Conservation (phyloP, 2,797 vertebrate genomes). For the Smutsia temminckii region DNA sequence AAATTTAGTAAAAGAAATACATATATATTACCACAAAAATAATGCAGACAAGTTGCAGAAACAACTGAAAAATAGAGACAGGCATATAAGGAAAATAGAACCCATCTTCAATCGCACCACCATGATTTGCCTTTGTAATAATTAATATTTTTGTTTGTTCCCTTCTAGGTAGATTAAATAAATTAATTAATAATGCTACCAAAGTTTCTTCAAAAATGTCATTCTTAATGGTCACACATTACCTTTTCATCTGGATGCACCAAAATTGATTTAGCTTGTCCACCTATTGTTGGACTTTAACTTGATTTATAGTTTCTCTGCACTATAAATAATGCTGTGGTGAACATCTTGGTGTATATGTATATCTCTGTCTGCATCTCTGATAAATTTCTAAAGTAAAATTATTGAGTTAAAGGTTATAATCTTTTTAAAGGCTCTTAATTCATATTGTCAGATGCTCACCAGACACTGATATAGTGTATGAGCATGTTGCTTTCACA, state of each 20-base stretch:
- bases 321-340: slow-evolving; percentile 64
- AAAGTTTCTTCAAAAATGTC: slow-evolving; percentile 50
- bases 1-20: not conserved
- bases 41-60: not conserved
- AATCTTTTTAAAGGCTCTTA: slow-evolving; percentile 65
- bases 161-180: slow-evolving; percentile 16
- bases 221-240: slow-evolving; percentile 40
- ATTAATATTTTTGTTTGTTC: not conserved
- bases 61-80: not conserved
- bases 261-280: slow-evolving; percentile 49
- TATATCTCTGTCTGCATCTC: slow-evolving; percentile 33
- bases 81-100: not conserved
- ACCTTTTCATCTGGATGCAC: slow-evolving; percentile 16
- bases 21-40: not conserved
- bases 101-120: not conserved
- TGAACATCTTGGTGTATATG: slow-evolving; percentile 60
- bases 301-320: slow-evolving; percentile 46
- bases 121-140: not conserved
- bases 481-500: not conserved
- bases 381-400: slow-evolving; percentile 68
- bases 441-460: slow-evolving; percentile 51
- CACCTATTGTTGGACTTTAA: slow-evolving; percentile 46
- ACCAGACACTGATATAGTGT: not conserved
- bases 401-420: slow-evolving; percentile 67
- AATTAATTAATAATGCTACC: not conserved